A percentile compares a stretch with the other conserved stretches of the same genome.
These are phyloP conservation scores for Prietella phreatophila DNA, from an alignment of 2,113 vertebrate genomes.

Conservation along the genomic window DNA sequence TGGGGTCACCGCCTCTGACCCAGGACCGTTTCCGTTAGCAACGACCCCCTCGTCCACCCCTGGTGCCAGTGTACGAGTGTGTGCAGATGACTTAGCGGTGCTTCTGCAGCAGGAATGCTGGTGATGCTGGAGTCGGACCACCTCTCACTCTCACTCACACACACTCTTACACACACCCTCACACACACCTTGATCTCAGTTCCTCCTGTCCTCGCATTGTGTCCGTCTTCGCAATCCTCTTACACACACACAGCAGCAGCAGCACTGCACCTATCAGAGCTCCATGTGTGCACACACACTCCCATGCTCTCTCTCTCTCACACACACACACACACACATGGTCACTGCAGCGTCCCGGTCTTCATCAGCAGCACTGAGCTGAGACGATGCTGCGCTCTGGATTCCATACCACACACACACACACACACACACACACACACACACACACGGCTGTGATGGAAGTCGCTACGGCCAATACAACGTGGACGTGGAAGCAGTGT, in stretches of 20 bases:
- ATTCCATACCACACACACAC: constrained; percentile 51
- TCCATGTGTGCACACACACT: constrained; percentile 23
- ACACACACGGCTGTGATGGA: constrained; percentile 12
- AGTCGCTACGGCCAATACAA: constrained; percentile 60
- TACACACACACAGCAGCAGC: constrained; percentile 22
- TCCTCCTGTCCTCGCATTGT: constrained; percentile 65
- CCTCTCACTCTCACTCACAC: constrained; percentile 4
- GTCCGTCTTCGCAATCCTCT: constrained; percentile 53
- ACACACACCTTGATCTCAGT: constrained; percentile 36
- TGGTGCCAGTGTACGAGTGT: constrained; percentile 41
- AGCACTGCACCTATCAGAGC: constrained; percentile 58
- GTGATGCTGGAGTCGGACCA: background rate
- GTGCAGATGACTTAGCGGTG: constrained; percentile 31
- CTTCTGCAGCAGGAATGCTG: constrained; percentile 54
- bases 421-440: constrained; percentile 49
- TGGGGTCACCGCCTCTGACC: constrained; percentile 54
- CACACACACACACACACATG: constrained; percentile 44
- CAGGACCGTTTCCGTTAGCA: constrained; percentile 26
- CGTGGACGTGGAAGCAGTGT: constrained; percentile 61
- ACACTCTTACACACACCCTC: background rate
- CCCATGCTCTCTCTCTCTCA: constrained; percentile 47
- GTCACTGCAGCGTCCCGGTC: constrained; percentile 35
- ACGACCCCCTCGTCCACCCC: constrained; percentile 2
- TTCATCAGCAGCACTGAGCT: constrained; percentile 24
- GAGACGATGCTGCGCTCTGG: constrained; percentile 22